Evolutionary conservation across 2,113 vertebrate species (phyloP).

Genomic region (Oryzias celebensis): DNA sequence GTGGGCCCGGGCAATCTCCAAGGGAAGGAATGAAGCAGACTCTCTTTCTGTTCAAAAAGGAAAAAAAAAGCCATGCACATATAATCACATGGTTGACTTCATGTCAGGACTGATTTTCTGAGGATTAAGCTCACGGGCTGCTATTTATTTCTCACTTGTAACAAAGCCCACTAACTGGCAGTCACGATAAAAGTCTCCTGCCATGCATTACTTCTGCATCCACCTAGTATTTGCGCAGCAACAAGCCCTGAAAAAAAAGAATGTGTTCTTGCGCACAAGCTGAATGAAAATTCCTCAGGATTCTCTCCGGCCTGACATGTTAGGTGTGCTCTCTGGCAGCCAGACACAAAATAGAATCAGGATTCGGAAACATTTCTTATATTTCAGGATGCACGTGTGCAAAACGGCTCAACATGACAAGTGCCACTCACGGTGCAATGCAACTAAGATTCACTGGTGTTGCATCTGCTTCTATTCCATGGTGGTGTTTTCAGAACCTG

Average conservation of each 20-base stretch:
- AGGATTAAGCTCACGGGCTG: slow-evolving; percentile 39
- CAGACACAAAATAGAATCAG: slow-evolving; percentile 21
- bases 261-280: slow-evolving; percentile 11
- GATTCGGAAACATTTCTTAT: slow-evolving; percentile 46
- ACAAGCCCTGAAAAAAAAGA: slow-evolving; percentile 13
- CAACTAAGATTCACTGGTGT: slow-evolving; percentile 4
- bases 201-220: slow-evolving; percentile 30
- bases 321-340: slow-evolving; percentile 24
- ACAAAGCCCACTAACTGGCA: slow-evolving; percentile 38
- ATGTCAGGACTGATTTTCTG: slow-evolving; percentile 48
- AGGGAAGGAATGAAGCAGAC: slow-evolving; percentile 18
- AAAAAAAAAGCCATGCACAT: slow-evolving; percentile 37
- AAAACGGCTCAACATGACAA: slow-evolving; percentile 34
- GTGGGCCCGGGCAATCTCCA: slow-evolving; percentile 39
- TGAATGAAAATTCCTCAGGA: slow-evolving; percentile 22
- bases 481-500: neutral
- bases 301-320: slow-evolving; percentile 8
- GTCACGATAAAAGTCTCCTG: slow-evolving; percentile 34
- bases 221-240: slow-evolving; percentile 13
- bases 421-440: slow-evolving; percentile 21
- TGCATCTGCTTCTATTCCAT: neutral
- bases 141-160: slow-evolving; percentile 39
- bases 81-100: slow-evolving; percentile 40
- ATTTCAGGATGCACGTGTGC: slow-evolving; percentile 42
- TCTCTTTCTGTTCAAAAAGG: slow-evolving; percentile 38